These are phyloP conservation scores for Trissolcus brochymenae DNA, from an alignment of 2,888 invertebrate genomes.

Conservation along the genomic window DNA sequence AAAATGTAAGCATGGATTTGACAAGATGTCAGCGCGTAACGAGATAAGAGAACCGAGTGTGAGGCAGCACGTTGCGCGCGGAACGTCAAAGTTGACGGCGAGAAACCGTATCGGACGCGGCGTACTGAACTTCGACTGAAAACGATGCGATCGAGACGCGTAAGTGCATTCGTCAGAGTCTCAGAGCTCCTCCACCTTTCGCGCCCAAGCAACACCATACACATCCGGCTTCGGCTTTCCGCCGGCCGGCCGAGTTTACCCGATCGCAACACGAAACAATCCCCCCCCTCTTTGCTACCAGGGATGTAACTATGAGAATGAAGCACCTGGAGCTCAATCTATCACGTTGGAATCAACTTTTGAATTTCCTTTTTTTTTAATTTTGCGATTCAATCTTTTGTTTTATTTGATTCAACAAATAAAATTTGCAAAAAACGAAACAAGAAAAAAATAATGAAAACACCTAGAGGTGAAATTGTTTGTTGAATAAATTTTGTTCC, in stretches of 20 bases:
- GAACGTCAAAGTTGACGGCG: slow-evolving; percentile 49
- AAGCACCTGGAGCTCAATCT: background rate
- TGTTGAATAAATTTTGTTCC: no score
- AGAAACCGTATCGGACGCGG: slow-evolving; percentile 59
- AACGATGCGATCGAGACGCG: slow-evolving; percentile 48
- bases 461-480: no score
- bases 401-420: no score
- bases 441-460: no score
- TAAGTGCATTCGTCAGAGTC: slow-evolving; percentile 56
- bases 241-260: slow-evolving; percentile 59
- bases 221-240: slow-evolving; percentile 59
- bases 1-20: background rate
- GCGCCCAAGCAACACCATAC: slow-evolving; percentile 54
- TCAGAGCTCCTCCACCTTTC: slow-evolving; percentile 55
- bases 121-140: slow-evolving; percentile 62
- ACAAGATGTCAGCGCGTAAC: background rate
- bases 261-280: slow-evolving; percentile 34
- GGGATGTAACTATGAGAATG: slow-evolving; percentile 29
- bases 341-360: no score
- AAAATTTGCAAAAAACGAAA: no score
- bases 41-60: slow-evolving; percentile 4
- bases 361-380: no score
- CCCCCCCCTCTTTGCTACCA: slow-evolving; percentile 21
- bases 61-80: slow-evolving; percentile 41
- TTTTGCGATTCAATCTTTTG: no score